A percentile compares a stretch with the other conserved stretches of the same genome.
phyloP scores from a whole-genome alignment of 1,140 invertebrate genomes.

The Oryctes rhinoceros region DNA sequence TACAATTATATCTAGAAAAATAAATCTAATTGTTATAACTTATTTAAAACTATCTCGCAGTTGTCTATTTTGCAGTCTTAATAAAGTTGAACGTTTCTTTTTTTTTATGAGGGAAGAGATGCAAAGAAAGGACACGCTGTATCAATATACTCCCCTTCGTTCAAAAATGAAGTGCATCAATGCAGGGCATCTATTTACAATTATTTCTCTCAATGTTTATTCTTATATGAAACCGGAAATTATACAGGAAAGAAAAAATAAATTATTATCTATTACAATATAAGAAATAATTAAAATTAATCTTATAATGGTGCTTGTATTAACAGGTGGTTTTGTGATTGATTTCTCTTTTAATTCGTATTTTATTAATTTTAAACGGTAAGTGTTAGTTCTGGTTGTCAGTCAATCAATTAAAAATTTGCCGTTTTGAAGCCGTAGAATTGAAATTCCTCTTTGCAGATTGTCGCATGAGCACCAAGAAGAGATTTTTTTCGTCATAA shows the following conservation, averaged over 20 bases:
- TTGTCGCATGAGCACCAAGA: conserved; percentile 4
- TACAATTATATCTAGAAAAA: not conserved
- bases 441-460: not conserved
- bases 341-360: not conserved
- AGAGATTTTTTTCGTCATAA: not conserved
- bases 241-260: not conserved
- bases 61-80: conserved; percentile 1
- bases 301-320: not conserved
- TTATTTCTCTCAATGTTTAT: not conserved
- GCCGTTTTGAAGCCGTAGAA: not conserved
- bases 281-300: no score
- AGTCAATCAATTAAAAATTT: not conserved
- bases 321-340: not conserved
- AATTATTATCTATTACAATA: not conserved
- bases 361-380: not conserved
- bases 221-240: conserved; percentile 34
- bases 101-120: not conserved
- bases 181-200: not conserved
- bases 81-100: not conserved
- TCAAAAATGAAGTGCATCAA: not conserved
- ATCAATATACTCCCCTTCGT: not conserved
- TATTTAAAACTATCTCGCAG: not conserved
- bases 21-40: not conserved
- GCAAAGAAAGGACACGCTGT: not conserved
- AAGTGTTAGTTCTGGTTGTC: not conserved